Percentiles rank a stretch among this genome's conserved stretches.
Conservation (phyloP, 2,888 invertebrate genomes). For the Crossocerus cetratus region DNA sequence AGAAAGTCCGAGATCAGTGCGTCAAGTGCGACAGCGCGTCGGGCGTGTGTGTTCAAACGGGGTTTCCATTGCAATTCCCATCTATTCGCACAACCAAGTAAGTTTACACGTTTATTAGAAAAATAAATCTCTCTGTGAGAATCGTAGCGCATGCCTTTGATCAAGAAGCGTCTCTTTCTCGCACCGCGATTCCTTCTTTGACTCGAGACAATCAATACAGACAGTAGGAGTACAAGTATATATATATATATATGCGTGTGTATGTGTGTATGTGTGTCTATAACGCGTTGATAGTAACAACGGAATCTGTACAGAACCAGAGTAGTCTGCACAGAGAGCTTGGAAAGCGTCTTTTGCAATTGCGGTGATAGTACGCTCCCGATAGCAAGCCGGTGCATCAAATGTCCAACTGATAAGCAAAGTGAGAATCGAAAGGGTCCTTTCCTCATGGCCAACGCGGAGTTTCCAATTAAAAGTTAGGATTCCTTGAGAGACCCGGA, state of each 20-base stretch:
- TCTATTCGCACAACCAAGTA: slow-evolving; percentile 69
- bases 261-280: slow-evolving; percentile 4
- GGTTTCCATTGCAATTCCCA: slow-evolving; percentile 34
- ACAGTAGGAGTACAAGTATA: slow-evolving; percentile 13
- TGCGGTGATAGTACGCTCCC: not conserved
- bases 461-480: no score
- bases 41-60: slow-evolving; percentile 11
- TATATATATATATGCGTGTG: not conserved
- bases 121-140: slow-evolving; percentile 70
- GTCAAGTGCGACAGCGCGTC: slow-evolving; percentile 32
- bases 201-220: slow-evolving; percentile 32
- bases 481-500: not conserved
- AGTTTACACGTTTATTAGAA: slow-evolving; percentile 69
- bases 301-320: slow-evolving; percentile 27
- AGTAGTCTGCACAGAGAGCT: slow-evolving; percentile 13
- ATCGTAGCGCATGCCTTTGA: slow-evolving; percentile 52
- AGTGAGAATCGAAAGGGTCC: not conserved
- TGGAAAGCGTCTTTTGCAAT: slow-evolving; percentile 15
- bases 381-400: no score
- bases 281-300: slow-evolving; percentile 12
- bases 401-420: no score
- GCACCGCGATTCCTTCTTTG: slow-evolving; percentile 16
- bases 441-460: not conserved
- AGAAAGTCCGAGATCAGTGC: not conserved
- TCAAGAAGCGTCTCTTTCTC: slow-evolving; percentile 22